These are phyloP conservation scores for Slavum lentiscoides DNA, from an alignment of 2,888 invertebrate genomes.

Conservation along the genomic window DNA sequence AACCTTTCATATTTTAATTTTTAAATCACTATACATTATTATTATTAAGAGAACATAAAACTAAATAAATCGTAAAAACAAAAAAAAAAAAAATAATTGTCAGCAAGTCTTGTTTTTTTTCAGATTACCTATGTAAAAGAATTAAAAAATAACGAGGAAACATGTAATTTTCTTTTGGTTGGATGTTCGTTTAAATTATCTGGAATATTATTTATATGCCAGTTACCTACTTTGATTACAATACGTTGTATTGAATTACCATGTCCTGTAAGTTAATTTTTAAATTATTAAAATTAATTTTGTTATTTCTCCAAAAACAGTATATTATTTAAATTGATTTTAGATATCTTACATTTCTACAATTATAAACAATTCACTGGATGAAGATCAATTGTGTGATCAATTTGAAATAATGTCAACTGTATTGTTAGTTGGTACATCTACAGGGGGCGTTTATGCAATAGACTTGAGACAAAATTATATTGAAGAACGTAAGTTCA, in stretches of 20 bases:
- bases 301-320: neutral
- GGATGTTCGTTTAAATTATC: conserved; percentile 40
- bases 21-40: too few relatives aligned
- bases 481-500: conserved; percentile 33
- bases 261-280: conserved; percentile 14
- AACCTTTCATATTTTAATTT: too few relatives aligned
- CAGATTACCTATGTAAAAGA: conserved; percentile 40
- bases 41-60: too few relatives aligned
- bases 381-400: conserved; percentile 34
- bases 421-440: conserved; percentile 31
- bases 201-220: conserved; percentile 42
- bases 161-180: conserved; percentile 16
- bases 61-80: too few relatives aligned
- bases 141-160: neutral
- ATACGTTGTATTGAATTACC: conserved; percentile 44
- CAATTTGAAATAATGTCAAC: conserved; percentile 48
- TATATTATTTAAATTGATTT: neutral
- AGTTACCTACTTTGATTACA: conserved; percentile 42
- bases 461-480: conserved; percentile 37
- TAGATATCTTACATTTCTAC: conserved; percentile 37
- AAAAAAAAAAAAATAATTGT: too few relatives aligned
- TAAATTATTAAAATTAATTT: conserved; percentile 1
- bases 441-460: conserved; percentile 31
- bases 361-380: conserved; percentile 17
- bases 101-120: too few relatives aligned